Evolutionary conservation across 2,888 invertebrate species (phyloP), one percentile per base, ranked within the genome.

Genomic region (Serripes groenlandicus): DNA sequence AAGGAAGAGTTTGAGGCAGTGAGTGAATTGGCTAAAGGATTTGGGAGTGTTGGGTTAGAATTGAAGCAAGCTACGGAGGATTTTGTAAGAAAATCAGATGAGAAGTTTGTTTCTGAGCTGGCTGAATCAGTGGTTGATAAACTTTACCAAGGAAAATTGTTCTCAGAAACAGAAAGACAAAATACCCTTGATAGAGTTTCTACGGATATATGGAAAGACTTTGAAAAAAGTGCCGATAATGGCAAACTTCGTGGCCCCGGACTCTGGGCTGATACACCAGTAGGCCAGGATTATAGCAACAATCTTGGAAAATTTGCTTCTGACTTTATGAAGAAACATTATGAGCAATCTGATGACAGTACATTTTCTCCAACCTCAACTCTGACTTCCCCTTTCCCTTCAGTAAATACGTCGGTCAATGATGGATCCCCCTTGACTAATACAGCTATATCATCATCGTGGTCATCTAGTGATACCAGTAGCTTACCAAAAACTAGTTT

Each of bases 301-400:
- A 84, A 83, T 56, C 83, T 83, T 64, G 85, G 86, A 42, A 78
- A 76, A 60, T 86, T 79, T 78, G 82, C 85, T 9, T 81, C 78
- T 62, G 83, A 88, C 64, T 88, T 83, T 75, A 90, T 88, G 89
- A 90, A 88, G 80, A 81, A 69, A 30, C 85, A 88, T 85, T 90
- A 90, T 78, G 78, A 86, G 34, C 82, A 87, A 68, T 34, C 66
- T 28, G 78, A 76, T 30, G 66, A 54, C 7, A 62, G 23, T 72
- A 23, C 54, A 9, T 34, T 42, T 72, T 78, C 85, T 54, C 85
- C 81, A 18, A 78, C 85, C 9, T 85, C 78, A n/a, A 75, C 66
- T 68, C 34, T 62, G 32, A 30, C 62, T 30, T 62, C 62, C 32
- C 62, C 62, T 62, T 62, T 62, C 34, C 32, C 62, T 34, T n/a